Evolutionary conservation across 1,140 invertebrate species (phyloP), one percentile per base, ranked within the genome.

Genomic region (Saxidomus purpurata): DNA sequence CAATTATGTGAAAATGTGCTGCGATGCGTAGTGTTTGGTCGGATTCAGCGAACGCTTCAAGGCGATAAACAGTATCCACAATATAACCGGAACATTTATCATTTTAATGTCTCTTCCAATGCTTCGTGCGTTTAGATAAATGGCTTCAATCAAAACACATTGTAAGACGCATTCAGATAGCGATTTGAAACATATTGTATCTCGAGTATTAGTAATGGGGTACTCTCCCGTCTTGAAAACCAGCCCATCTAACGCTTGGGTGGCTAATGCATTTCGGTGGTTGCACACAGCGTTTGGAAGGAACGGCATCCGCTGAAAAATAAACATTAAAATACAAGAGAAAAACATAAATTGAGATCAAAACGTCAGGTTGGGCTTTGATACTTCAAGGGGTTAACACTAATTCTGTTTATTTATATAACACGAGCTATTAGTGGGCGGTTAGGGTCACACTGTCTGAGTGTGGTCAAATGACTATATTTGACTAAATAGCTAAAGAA

Each of bases 111-210:
- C 76, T 49, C n/a, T 25, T n/a, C 31, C 25, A 61, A 22, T 38
- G 52, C 76, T 43, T 47, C 77, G 52, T 88, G 76, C 38, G 55
- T 71, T 81, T 25, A 88, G 59, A 88, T 88, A 63, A 88, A 88
- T 88, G 86, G n/a, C 49, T 80, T 88, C 77, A 61, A 63, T 88
- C 86, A 79, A 40, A 88, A 49, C 43, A 63, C 25, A 63, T 79
- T 88, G 40, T 88, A 81, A 49, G 28, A 63, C 36, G 47, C 74
- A 47, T 88, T 88, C 55, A 88, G 80, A 61, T 49, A 43, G 40
- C 86, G 80, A 88, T 81, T 80, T 88, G 86, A 88, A 88, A 88
- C 86, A 88, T 88, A 88, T 88, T 88, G 86, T 88, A 81, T 88
- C 38, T 19, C 61, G 49, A 85, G 86, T 81, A 74, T 36, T 36